Conservation (phyloP, 2,888 invertebrate species). For the Operophtera brumata region DNA sequence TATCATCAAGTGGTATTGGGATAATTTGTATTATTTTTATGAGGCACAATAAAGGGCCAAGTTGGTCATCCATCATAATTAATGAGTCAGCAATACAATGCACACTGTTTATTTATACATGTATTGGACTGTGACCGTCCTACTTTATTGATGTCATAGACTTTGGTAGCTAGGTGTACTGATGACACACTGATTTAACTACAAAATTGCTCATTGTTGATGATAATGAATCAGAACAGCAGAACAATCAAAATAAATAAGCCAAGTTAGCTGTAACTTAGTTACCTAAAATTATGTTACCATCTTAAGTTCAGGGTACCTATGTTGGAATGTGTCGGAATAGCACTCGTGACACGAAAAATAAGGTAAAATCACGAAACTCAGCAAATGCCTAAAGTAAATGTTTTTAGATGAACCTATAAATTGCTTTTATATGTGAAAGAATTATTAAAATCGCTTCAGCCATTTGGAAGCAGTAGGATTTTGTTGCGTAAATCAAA, state of each 20-base stretch:
- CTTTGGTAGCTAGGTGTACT: constrained; percentile 37
- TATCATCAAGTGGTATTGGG: constrained; percentile 47
- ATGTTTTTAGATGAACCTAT: too few species aligned
- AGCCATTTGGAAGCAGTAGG: too few species aligned
- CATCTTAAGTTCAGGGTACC: too few species aligned
- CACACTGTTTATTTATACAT: constrained; percentile 35
- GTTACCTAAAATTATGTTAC: too few species aligned
- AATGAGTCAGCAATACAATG: constrained; percentile 55
- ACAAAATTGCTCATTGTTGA: constrained; percentile 38
- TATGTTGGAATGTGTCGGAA: too few species aligned
- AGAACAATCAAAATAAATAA: not conserved
- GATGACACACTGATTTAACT: constrained; percentile 48
- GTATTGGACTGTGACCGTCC: constrained; percentile 41
- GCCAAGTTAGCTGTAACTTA: constrained; percentile 7
- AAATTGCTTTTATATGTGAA: too few species aligned
- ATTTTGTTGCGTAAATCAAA: too few species aligned
- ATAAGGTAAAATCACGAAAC: too few species aligned
- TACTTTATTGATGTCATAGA: constrained; percentile 42
- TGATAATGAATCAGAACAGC: constrained; percentile 36
- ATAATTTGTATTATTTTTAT: constrained; percentile 61
- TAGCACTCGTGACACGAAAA: too few species aligned
- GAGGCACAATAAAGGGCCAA: constrained; percentile 30
- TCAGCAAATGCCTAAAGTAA: too few species aligned
- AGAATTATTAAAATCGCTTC: too few species aligned
- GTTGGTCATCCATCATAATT: constrained; percentile 47